These are phyloP conservation scores for Ctena decussata DNA, from an alignment of 2,888 invertebrate species.

Conservation along the genomic window DNA sequence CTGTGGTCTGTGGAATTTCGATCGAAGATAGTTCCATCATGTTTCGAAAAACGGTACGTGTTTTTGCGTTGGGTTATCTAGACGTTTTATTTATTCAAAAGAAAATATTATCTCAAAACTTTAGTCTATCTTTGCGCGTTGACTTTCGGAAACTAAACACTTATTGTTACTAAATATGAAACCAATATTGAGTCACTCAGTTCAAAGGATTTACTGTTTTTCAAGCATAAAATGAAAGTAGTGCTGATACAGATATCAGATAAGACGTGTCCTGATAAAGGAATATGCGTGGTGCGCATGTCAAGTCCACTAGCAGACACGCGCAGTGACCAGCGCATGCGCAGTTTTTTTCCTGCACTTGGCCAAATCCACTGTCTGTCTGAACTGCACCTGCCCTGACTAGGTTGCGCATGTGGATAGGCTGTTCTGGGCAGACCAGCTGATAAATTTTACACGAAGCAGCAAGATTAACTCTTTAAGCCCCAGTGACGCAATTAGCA, in stretches of 20 bases:
- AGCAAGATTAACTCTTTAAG: no score
- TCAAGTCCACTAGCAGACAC: no score
- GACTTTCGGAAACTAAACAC: not conserved
- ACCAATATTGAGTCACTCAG: not conserved
- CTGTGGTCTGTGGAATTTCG: not conserved
- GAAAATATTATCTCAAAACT: not conserved
- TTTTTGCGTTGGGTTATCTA: not conserved
- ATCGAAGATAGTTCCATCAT: not conserved
- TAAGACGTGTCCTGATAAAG: not conserved
- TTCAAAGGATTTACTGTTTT: not conserved
- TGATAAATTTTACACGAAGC: no score
- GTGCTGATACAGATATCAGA: not conserved
- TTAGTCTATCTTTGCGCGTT: not conserved
- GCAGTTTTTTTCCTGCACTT: no score
- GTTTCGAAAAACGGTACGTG: not conserved
- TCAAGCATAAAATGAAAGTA: constrained; percentile 6
- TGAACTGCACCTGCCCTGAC: no score
- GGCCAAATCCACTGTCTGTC: no score
- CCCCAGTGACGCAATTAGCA: no score
- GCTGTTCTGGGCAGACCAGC: no score
- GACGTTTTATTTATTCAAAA: not conserved
- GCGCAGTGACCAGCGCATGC: no score
- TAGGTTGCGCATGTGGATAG: no score
- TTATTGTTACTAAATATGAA: constrained; percentile 17
- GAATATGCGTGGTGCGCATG: no score